Percentiles rank a stretch among this genome's conserved stretches.
These are phyloP conservation scores for Cephus pulcher DNA, from an alignment of 2,888 invertebrate genomes.

Conservation along the genomic window DNA sequence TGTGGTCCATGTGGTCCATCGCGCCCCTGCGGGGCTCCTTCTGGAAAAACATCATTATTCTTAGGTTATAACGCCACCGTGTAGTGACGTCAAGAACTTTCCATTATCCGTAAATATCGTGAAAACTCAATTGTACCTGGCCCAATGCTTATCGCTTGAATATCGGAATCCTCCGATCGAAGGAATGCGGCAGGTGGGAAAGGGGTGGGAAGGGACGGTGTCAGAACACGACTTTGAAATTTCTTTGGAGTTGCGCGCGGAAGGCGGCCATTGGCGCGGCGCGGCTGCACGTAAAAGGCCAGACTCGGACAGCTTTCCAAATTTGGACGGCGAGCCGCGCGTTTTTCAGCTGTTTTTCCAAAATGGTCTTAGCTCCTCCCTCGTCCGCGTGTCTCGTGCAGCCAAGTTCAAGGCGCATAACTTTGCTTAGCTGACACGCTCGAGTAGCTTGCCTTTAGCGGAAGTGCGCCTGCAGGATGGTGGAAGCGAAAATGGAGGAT, in stretches of 20 bases:
- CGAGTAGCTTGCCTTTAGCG: slow-evolving; percentile 3
- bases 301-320: slow-evolving; percentile 56
- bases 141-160: not conserved
- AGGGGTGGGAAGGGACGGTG: not conserved
- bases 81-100: not conserved
- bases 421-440: slow-evolving; percentile 27
- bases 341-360: slow-evolving; percentile 26
- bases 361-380: slow-evolving; percentile 39
- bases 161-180: not conserved
- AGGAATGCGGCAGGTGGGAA: not conserved
- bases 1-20: too few relatives aligned
- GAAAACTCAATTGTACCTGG: too few relatives aligned
- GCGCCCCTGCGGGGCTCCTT: too few relatives aligned
- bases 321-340: slow-evolving; percentile 47
- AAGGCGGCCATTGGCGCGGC: slow-evolving; percentile 55
- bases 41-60: slow-evolving; percentile 1
- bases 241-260: slow-evolving; percentile 46
- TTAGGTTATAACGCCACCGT: not conserved
- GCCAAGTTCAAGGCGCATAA: slow-evolving; percentile 54
- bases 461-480: not conserved
- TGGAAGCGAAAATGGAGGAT: not conserved
- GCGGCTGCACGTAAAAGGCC: slow-evolving; percentile 51
- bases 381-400: slow-evolving; percentile 22
- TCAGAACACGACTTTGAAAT: slow-evolving; percentile 42
- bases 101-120: too few relatives aligned